Evolutionary conservation across 2,797 vertebrate species (phyloP).

Genomic region (Periparus ater): DNA sequence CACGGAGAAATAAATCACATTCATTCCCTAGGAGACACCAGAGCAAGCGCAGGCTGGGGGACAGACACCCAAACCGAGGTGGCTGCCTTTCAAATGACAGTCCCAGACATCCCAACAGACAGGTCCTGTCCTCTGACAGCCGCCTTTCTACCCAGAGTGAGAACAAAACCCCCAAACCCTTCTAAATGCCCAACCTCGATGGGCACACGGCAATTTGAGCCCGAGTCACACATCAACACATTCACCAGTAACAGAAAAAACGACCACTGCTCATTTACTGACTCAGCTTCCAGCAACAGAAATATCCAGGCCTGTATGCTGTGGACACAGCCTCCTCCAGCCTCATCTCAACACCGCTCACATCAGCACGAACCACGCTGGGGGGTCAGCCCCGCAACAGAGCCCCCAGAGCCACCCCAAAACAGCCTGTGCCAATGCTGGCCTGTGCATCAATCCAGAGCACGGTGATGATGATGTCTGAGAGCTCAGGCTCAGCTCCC

Average conservation of each 20-base stretch:
- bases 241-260: neutral
- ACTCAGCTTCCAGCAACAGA: neutral
- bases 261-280: neutral
- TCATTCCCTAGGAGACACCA: neutral
- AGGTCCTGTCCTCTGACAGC: neutral
- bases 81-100: neutral
- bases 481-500: neutral
- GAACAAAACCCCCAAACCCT: neutral
- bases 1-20: neutral
- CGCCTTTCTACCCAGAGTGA: neutral
- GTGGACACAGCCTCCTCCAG: neutral
- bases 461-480: neutral
- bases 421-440: neutral
- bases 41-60: neutral
- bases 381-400: neutral
- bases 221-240: accelerated
- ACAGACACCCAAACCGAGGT: neutral
- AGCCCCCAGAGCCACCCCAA: accelerated
- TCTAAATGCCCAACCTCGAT: neutral
- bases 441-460: neutral
- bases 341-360: neutral
- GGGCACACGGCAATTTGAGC: neutral
- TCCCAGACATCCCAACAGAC: neutral
- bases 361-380: neutral
- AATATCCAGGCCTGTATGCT: neutral